Evolutionary conservation across 2,888 invertebrate species (phyloP).

Genomic region (Diloba caeruleocephala): DNA sequence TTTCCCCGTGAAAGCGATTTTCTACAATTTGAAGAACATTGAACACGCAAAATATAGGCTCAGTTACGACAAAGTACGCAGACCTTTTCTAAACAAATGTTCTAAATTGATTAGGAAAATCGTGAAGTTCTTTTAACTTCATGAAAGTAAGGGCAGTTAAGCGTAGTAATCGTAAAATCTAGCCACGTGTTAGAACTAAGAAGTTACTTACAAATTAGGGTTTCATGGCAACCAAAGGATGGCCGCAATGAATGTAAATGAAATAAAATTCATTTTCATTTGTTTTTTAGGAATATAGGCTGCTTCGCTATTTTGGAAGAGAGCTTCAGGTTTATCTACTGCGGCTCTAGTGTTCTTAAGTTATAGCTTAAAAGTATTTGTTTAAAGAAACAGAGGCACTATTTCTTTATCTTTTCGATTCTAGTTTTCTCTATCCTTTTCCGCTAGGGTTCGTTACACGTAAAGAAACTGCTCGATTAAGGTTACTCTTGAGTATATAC

Average conservation of each 20-base stretch:
- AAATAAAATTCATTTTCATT: constrained; percentile 39
- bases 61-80: constrained; percentile 23
- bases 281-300: constrained; percentile 29
- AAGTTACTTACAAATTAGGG: constrained; percentile 54
- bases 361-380: too few relatives aligned
- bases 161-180: constrained; percentile 44
- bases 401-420: too few relatives aligned
- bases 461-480: too few relatives aligned
- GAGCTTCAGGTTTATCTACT: too few relatives aligned
- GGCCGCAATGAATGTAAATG: constrained; percentile 40
- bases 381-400: too few relatives aligned
- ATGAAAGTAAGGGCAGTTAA: constrained; percentile 23
- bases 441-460: too few relatives aligned
- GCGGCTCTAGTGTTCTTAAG: too few relatives aligned
- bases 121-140: constrained; percentile 32
- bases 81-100: constrained; percentile 25
- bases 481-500: too few relatives aligned
- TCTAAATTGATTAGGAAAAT: constrained; percentile 44
- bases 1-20: constrained; percentile 53
- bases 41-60: constrained; percentile 47
- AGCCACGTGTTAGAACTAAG: constrained; percentile 49
- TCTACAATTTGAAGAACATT: constrained; percentile 51
- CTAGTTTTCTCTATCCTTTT: too few relatives aligned
- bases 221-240: constrained; percentile 43
- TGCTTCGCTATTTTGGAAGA: neutral